phyloP scores from a whole-genome alignment of 2,113 vertebrate species.

The Leucoraja erinaceus region DNA sequence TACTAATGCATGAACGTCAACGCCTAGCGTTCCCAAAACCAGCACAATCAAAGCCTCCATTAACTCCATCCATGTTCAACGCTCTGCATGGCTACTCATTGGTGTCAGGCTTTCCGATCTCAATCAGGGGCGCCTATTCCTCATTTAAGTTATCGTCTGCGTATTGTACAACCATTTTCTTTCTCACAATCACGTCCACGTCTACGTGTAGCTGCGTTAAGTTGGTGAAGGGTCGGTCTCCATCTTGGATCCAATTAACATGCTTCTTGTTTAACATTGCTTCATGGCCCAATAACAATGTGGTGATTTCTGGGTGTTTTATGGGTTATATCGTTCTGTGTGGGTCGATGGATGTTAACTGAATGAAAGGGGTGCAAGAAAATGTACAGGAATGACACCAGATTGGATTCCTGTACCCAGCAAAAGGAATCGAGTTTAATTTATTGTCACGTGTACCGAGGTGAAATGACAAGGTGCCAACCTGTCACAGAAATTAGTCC shows the following conservation, averaged over 20 bases:
- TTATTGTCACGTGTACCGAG: too few relatives aligned
- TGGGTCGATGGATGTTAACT: too few relatives aligned
- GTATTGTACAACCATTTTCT: background rate
- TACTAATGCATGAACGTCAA: slow-evolving; percentile 44
- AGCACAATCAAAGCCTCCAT: background rate
- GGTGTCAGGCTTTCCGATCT: background rate
- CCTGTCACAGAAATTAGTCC: too few relatives aligned
- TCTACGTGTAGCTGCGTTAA: background rate
- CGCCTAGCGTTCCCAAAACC: background rate
- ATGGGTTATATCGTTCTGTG: too few relatives aligned
- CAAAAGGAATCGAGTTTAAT: too few relatives aligned
- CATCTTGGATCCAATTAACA: background rate
- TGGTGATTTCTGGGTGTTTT: too few relatives aligned
- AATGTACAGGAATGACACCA: too few relatives aligned
- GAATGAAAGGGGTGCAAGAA: too few relatives aligned
- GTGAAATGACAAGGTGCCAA: too few relatives aligned
- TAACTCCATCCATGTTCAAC: too few relatives aligned
- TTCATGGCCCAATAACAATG: too few relatives aligned
- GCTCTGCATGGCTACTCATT: background rate
- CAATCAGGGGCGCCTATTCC: background rate
- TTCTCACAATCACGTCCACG: background rate
- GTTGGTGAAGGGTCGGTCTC: background rate
- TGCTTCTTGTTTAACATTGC: background rate
- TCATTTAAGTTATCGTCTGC: background rate
- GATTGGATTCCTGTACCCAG: too few relatives aligned